These are phyloP conservation scores for Amaurobius ferox DNA, from an alignment of 2,888 invertebrate species.

Conservation along the genomic window DNA sequence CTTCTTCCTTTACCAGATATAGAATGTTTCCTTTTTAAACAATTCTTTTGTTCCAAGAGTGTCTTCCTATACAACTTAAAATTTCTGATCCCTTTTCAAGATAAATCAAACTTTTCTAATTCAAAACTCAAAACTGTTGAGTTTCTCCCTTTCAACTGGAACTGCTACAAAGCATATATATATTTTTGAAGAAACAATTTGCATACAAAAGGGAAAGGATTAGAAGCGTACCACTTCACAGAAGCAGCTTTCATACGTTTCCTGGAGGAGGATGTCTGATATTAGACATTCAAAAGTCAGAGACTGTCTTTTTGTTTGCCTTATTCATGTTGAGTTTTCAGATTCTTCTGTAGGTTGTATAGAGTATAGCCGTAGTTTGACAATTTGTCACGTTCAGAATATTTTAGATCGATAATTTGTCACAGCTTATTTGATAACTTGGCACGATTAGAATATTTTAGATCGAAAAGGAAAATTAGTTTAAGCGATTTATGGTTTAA, in stretches of 20 bases:
- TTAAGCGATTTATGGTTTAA: too few relatives aligned
- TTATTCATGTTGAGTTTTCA: too few relatives aligned
- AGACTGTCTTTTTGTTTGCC: not conserved
- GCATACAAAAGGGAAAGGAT: not conserved
- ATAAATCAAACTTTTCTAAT: not conserved
- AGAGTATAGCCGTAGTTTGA: too few relatives aligned
- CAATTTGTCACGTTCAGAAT: too few relatives aligned
- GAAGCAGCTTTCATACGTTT: not conserved
- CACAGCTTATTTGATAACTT: too few relatives aligned
- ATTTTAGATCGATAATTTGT: too few relatives aligned
- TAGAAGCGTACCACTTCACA: not conserved
- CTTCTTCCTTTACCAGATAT: too few relatives aligned
- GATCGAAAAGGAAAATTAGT: too few relatives aligned
- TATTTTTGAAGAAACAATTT: slow-evolving; percentile 1
- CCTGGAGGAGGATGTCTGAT: not conserved
- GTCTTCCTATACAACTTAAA: not conserved
- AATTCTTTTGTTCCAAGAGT: not conserved
- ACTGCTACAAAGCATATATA: not conserved
- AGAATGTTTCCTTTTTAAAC: not conserved
- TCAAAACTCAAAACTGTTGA: not conserved
- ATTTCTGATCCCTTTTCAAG: not conserved
- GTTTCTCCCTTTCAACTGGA: not conserved
- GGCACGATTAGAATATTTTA: too few relatives aligned
- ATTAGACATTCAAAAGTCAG: not conserved
- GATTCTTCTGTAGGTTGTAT: too few relatives aligned